Conservation (phyloP, 2,113 vertebrate species). For the Casuarius casuarius region DNA sequence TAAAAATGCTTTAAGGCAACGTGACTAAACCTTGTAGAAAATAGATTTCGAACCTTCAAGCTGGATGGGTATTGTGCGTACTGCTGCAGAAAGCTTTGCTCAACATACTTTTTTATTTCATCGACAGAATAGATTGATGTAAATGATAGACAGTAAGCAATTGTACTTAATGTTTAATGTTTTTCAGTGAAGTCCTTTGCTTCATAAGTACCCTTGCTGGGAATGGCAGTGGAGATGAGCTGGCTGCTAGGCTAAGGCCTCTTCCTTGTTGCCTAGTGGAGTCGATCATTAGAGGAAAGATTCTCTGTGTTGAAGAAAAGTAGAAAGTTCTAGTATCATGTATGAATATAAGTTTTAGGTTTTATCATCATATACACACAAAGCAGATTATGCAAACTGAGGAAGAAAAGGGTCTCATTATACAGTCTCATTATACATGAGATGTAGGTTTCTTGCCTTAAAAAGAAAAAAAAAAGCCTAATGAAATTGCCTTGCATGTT, state of each 20-base stretch:
- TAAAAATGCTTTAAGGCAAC: neutral
- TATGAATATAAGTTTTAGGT: neutral
- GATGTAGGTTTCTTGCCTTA: neutral
- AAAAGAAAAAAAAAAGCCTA: neutral
- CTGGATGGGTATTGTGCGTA: neutral
- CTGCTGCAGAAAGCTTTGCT: neutral
- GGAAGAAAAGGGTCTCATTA: neutral
- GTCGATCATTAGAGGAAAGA: neutral
- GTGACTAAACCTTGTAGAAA: neutral
- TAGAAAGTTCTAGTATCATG: neutral
- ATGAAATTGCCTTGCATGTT: constrained; percentile 65
- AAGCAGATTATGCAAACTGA: neutral
- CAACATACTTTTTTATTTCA: neutral
- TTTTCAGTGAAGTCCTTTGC: neutral
- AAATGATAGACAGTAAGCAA: neutral
- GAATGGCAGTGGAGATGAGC: neutral
- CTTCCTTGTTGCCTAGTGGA: fast-evolving
- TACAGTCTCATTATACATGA: neutral
- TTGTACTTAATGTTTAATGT: neutral
- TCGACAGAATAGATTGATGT: neutral
- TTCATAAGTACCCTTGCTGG: neutral
- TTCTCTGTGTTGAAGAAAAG: neutral
- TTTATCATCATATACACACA: neutral
- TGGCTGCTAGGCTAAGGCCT: neutral
- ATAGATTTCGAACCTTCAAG: neutral